phyloP scores from a whole-genome alignment of 2,888 invertebrate species.

The Empis livida region DNA sequence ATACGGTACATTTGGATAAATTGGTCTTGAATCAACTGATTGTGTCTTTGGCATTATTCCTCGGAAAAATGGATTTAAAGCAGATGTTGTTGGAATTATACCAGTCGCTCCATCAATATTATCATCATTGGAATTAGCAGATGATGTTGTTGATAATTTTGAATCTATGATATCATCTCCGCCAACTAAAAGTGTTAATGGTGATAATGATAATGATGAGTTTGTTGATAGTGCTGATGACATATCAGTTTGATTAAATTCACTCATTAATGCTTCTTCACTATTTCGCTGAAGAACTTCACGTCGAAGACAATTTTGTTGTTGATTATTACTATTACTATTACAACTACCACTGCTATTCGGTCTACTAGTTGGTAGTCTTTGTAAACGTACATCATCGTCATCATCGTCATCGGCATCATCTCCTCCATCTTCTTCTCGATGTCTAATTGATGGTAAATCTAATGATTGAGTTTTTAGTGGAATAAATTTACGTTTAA shows the following conservation, averaged over 20 bases:
- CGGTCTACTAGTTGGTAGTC: not conserved
- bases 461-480: slow-evolving; percentile 22
- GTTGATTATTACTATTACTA: not conserved
- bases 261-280: not conserved
- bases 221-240: no score
- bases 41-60: slow-evolving; percentile 20
- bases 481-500: slow-evolving; percentile 1
- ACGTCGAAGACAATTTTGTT: not conserved
- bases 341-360: no score
- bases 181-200: not conserved
- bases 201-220: not conserved
- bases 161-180: no score
- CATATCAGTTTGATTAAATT: no score
- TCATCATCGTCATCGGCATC: slow-evolving; percentile 7
- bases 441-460: slow-evolving; percentile 12
- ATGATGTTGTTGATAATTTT: not conserved
- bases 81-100: not conserved
- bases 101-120: not conserved
- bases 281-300: not conserved
- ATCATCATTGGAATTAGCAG: not conserved
- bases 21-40: slow-evolving; percentile 42
- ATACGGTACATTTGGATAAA: slow-evolving; percentile 59
- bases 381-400: not conserved
- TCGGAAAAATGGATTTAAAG: not conserved
- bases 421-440: slow-evolving; percentile 6